Evolutionary conservation across 53 echinoderm and acorn worm species (phyloP), one percentile per base, ranked within the genome.

Genomic region (Holothuria leucospilota): DNA sequence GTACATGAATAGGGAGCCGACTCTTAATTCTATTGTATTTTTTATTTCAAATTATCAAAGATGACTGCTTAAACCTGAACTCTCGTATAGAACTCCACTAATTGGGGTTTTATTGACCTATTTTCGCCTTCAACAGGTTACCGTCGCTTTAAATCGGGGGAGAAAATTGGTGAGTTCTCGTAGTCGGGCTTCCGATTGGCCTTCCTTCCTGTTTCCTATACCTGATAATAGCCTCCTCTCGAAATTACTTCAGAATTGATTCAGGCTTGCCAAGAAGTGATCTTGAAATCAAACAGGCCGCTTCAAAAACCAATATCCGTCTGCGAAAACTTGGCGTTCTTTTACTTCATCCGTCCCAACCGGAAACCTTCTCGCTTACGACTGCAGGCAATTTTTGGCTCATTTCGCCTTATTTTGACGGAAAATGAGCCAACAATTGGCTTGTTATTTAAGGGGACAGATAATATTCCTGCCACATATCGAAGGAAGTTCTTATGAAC

Each of bases 351-450:
- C 72, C 40, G 72, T 39, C 72, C 72, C 72, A 72, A 72, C 72
- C 72, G 72, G 72, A 72, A 72, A 72, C 72, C 72, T 72, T 40
- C 72, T 72, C 72, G 72, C 72, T 72, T 40, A 72, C 72, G 72
- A 18, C 72, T 72, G 72, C 72, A 49, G 72, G 72, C 72, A 40
- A 72, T 72, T 72, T 72, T 72, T 26, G 72, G 39, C 72, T 72
- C 72, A 72, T 72, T 72, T 49, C 41, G 72, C 24, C 72, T 74
- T 74, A 74, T 49, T 74, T 74, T 74, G 74, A 74, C 74, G 46
- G 74, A 74, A 74, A 74, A 74, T 74, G 74, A 74, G 74, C 74
- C 74, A 74, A 74, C 74, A 74, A 74, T 74, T 74, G 74, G 74
- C 74, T 74, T 49, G 74, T 74, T 74, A 74, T 74, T 74, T 74